These are phyloP conservation scores for Nannoperca australis DNA, from an alignment of 2,797 vertebrate genomes.

Conservation along the genomic window DNA sequence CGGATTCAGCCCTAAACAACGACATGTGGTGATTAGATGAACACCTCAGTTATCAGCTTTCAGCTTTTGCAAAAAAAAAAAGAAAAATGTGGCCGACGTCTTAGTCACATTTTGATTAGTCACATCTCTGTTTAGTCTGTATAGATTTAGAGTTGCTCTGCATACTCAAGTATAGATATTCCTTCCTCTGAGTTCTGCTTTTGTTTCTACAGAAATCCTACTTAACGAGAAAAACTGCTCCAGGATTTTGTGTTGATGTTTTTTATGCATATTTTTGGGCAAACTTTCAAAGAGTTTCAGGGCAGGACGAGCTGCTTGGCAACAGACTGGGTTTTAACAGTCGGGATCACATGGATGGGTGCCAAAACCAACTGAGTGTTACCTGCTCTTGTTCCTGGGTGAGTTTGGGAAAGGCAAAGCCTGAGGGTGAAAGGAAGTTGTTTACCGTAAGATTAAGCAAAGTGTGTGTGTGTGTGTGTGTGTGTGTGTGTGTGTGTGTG, in stretches of 20 bases:
- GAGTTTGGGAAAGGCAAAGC: slow-evolving; percentile 75
- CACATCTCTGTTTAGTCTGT: slow-evolving; percentile 79
- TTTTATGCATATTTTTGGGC: slow-evolving; percentile 61
- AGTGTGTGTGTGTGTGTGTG: slow-evolving; percentile 20
- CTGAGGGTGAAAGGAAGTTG: slow-evolving; percentile 64
- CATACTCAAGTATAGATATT: slow-evolving; percentile 40
- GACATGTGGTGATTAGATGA: slow-evolving; percentile 34
- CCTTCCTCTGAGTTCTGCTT: slow-evolving; percentile 63
- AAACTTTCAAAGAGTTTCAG: slow-evolving; percentile 63
- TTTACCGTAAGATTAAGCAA: slow-evolving; percentile 75
- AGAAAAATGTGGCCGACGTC: slow-evolving; percentile 48
- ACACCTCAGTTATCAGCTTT: slow-evolving; percentile 45
- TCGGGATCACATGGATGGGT: slow-evolving; percentile 67
- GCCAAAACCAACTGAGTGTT: slow-evolving; percentile 78
- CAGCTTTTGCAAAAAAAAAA: slow-evolving; percentile 25
- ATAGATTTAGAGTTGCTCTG: slow-evolving; percentile 65
- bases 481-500: slow-evolving; percentile 28
- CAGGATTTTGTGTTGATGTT: slow-evolving; percentile 33
- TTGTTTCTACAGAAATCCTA: slow-evolving; percentile 21
- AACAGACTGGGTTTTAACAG: slow-evolving; percentile 58
- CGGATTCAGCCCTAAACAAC: slow-evolving; percentile 30
- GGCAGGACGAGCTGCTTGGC: slow-evolving; percentile 67
- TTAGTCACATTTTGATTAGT: slow-evolving; percentile 77
- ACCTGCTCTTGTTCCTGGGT: slow-evolving; percentile 72
- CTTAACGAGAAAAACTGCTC: slow-evolving; percentile 20